Evolutionary conservation across 2,113 vertebrate genomes (phyloP).

Genomic region (Nothoprocta pentlandii): DNA sequence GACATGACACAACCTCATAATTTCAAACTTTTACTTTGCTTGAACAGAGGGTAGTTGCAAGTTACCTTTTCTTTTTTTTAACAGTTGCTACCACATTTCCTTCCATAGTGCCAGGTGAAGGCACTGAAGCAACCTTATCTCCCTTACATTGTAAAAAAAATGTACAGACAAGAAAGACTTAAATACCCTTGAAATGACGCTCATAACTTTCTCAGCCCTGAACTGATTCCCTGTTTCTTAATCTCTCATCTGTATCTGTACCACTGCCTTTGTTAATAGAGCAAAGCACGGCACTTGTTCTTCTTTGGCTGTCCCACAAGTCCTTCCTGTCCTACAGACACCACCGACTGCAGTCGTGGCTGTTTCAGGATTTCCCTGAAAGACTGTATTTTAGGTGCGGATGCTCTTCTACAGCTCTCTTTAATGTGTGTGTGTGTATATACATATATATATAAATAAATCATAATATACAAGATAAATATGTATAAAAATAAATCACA

Average conservation of each 20-base stretch:
- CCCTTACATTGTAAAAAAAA: not conserved
- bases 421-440: not conserved
- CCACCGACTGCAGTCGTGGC: fast-evolving
- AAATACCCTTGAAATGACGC: not conserved
- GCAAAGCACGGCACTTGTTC: not conserved
- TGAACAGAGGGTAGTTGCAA: not conserved
- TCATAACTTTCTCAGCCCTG: not conserved
- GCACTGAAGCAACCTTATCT: not conserved
- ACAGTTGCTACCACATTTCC: not conserved
- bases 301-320: not conserved
- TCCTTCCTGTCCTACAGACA: not conserved
- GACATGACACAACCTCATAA: not conserved
- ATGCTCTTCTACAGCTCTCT: not conserved
- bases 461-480: too few species aligned
- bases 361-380: not conserved
- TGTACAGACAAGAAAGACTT: not conserved
- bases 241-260: not conserved
- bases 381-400: not conserved
- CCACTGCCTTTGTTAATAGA: not conserved
- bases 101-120: not conserved
- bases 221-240: not conserved
- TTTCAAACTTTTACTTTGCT: not conserved
- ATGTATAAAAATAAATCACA: too few species aligned
- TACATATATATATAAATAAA: too few species aligned
- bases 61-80: not conserved